Evolutionary conservation across 2,888 invertebrate species (phyloP).

Genomic region (Plusia festucae): DNA sequence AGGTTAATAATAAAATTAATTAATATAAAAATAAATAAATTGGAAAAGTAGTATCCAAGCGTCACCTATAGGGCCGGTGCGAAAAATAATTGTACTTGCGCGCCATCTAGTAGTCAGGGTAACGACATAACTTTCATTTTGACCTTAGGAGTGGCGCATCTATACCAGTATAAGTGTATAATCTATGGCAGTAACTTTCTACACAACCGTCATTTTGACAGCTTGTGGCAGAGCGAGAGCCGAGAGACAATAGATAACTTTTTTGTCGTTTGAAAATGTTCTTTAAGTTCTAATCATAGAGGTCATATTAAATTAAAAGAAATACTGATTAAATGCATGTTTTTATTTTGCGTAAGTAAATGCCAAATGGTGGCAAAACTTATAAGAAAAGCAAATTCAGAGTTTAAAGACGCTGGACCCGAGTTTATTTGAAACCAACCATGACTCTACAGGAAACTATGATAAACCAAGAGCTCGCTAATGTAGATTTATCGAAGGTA

Average conservation of each 20-base stretch:
- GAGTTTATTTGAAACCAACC: conserved; percentile 12
- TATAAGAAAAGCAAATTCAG: neutral
- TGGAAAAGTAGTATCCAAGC: no score
- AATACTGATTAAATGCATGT: no score
- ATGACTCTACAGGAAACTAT: conserved; percentile 68
- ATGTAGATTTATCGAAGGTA: conserved; percentile 74
- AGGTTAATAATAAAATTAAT: no score
- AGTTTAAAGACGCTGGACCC: neutral
- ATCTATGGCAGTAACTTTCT: neutral
- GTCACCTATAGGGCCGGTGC: no score
- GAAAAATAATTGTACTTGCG: no score
- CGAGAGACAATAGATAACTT: no score
- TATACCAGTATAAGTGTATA: no score
- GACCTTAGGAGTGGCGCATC: no score
- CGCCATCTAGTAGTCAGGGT: no score
- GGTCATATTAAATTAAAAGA: neutral
- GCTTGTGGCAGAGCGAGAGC: no score
- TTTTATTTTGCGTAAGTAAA: neutral
- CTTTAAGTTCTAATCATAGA: neutral
- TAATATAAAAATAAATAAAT: no score
- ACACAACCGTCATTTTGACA: neutral
- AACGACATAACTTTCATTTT: no score
- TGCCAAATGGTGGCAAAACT: neutral
- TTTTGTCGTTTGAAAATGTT: neutral
- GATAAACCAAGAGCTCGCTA: conserved; percentile 68